Evolutionary conservation across 2,888 invertebrate genomes (phyloP), one percentile per base, ranked within the genome.

Genomic region (Mechanitis mazaeus): DNA sequence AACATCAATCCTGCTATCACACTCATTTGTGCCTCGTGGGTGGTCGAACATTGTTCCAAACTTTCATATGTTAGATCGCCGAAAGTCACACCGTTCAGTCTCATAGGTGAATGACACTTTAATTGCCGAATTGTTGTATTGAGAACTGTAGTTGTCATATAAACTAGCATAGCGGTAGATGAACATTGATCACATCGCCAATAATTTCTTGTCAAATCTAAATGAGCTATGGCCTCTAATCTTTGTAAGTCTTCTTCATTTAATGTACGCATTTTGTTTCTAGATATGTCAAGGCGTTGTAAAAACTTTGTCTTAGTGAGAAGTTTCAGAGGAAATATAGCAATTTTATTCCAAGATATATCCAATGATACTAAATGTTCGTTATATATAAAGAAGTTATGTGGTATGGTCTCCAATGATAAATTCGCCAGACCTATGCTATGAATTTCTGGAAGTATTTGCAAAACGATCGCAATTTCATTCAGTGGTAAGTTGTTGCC

Each of bases 291-390:
- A 68, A 96, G 81, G 71, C 91, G 91, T 77, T 93, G 87, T 56
- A 94, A 79, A 76, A 91, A 90, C 72, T 88, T 89, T 1, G 93
- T 90, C 61, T 92, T 90, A 2, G 87, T 82, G 0, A 94, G 78
- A 55, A 92, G 80, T 71, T 92, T 91, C 45, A 86, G 86, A 9
- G 92, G 92, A 70, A 94, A 87, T 56, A 84, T 87, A 0, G 83
- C 86, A 61, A 96, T 87, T 76, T 92, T 91, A 84, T 95, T 96
- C 75, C 93, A 92, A 45, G 95, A 95, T 72, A 96, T 83, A 84
- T 95, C 95, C 67, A 96, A 85, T 65, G 91, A 91, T 61, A 91
- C 90, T 64, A 96, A 81, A 69, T 92, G 91, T 45, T 92, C 90
- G 69, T 92, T 91, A 70, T 92, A 91, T 1, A 86, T 91, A 65